Evolutionary conservation across 2,888 invertebrate genomes (phyloP).

Genomic region (Tiliacea citrago): DNA sequence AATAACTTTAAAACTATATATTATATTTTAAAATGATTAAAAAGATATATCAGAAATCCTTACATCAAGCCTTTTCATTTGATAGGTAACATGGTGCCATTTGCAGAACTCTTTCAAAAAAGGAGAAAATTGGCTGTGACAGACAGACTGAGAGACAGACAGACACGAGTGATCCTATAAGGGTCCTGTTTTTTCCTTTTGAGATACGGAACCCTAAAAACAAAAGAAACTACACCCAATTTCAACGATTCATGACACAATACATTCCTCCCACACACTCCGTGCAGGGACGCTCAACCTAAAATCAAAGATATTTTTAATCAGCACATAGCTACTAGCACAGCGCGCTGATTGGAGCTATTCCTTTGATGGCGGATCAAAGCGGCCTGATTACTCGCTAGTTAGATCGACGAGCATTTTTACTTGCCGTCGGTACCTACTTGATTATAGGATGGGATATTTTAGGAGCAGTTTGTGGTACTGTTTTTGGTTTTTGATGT

Average conservation of each 20-base stretch:
- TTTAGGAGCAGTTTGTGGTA: slow-evolving; percentile 11
- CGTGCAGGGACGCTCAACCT: background rate
- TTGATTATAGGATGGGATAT: slow-evolving; percentile 3
- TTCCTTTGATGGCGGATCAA: slow-evolving; percentile 78
- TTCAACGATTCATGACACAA: background rate
- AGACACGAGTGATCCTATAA: too few relatives aligned
- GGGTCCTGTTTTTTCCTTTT: too few relatives aligned
- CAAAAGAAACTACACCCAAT: background rate
- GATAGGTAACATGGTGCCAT: too few relatives aligned
- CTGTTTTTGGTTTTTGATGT: background rate
- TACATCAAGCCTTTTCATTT: too few relatives aligned
- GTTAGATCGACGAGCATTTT: slow-evolving; percentile 56
- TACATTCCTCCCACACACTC: background rate
- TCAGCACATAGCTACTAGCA: slow-evolving; percentile 51
- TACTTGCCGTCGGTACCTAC: slow-evolving; percentile 34
- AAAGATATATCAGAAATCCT: too few relatives aligned
- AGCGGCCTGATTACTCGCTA: slow-evolving; percentile 74
- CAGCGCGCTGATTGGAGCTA: slow-evolving; percentile 70
- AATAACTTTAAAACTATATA: too few relatives aligned
- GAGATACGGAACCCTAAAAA: too few relatives aligned
- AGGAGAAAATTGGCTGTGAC: too few relatives aligned
- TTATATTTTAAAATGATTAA: too few relatives aligned
- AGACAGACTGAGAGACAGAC: too few relatives aligned
- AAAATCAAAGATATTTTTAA: slow-evolving; percentile 65
- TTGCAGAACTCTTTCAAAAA: too few relatives aligned